phyloP scores from a whole-genome alignment of 2,888 invertebrate species.

The Epinotia brunnichana region DNA sequence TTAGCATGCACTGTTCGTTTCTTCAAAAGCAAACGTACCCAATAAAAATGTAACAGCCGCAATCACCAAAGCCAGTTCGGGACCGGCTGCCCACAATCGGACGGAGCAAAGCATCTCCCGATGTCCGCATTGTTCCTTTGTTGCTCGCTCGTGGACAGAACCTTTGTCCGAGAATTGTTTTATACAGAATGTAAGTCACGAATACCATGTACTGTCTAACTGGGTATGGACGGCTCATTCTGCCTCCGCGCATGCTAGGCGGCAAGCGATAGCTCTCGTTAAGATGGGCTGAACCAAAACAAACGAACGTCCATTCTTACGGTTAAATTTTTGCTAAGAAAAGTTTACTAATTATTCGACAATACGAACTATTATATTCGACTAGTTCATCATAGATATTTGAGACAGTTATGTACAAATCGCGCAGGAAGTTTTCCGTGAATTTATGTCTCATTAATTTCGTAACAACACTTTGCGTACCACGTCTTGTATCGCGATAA shows the following conservation, averaged over 20 bases:
- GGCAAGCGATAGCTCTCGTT: slow-evolving; percentile 12
- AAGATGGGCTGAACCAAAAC: neutral
- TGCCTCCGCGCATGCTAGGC: slow-evolving; percentile 56
- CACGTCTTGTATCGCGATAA: too few species aligned
- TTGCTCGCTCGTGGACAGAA: slow-evolving; percentile 75
- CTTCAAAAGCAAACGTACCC: slow-evolving; percentile 34
- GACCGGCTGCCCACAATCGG: slow-evolving; percentile 72
- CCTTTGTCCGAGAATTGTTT: slow-evolving; percentile 83
- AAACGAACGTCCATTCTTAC: too few species aligned
- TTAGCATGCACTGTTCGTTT: slow-evolving; percentile 31
- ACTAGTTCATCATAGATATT: too few species aligned
- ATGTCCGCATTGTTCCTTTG: slow-evolving; percentile 78
- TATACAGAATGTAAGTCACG: slow-evolving; percentile 83
- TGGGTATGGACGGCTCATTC: slow-evolving; percentile 72
- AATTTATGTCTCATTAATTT: neutral
- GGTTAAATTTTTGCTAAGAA: too few species aligned
- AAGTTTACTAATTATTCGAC: too few species aligned
- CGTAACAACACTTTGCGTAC: too few species aligned
- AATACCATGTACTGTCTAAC: slow-evolving; percentile 78
- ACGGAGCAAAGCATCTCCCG: slow-evolving; percentile 76
- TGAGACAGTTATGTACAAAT: neutral
- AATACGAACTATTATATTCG: too few species aligned
- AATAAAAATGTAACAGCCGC: slow-evolving; percentile 45
- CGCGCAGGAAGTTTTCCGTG: neutral
- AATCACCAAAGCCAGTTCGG: slow-evolving; percentile 48